These are phyloP conservation scores for Phaonia tiefii DNA, from an alignment of 2,888 invertebrate genomes.

Conservation along the genomic window DNA sequence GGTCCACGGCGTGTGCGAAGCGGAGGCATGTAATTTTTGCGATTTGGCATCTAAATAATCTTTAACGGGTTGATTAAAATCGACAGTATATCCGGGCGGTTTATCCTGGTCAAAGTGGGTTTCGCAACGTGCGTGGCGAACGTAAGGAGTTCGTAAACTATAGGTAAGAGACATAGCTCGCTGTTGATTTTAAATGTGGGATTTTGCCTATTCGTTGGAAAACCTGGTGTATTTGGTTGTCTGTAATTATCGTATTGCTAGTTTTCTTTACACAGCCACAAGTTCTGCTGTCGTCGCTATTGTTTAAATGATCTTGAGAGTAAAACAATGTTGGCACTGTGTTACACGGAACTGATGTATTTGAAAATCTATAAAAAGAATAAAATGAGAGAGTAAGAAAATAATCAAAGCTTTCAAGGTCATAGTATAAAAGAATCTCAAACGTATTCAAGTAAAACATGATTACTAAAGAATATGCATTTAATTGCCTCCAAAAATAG, in stretches of 20 bases:
- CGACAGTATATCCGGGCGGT: slow-evolving; percentile 6
- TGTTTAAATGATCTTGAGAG: background rate
- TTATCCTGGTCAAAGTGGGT: slow-evolving; percentile 1
- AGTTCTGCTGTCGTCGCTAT: background rate
- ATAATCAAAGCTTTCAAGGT: slow-evolving; percentile 4
- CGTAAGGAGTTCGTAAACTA: slow-evolving; percentile 16
- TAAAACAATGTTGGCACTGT: background rate
- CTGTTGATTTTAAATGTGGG: background rate
- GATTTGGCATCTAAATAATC: slow-evolving; percentile 24
- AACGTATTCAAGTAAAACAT: too few species aligned
- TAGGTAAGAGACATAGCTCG: slow-evolving; percentile 23
- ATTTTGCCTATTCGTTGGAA: background rate
- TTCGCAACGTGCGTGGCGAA: slow-evolving; percentile 14
- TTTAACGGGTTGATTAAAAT: slow-evolving; percentile 19
- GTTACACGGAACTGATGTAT: slow-evolving; percentile 7
- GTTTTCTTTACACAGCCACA: background rate
- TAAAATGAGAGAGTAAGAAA: background rate
- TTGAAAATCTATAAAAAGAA: slow-evolving; percentile 22
- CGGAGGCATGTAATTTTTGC: background rate
- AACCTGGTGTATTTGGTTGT: background rate
- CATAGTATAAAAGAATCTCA: slow-evolving; percentile 9
- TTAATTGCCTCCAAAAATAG: too few species aligned
- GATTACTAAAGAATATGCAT: background rate
- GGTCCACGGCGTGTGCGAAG: slow-evolving; percentile 11
- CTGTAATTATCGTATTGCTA: background rate